A percentile compares a stretch with the other conserved stretches of the same genome.
phyloP scores from a whole-genome alignment of 1,140 invertebrate genomes.

The Rhyzopertha dominica region DNA sequence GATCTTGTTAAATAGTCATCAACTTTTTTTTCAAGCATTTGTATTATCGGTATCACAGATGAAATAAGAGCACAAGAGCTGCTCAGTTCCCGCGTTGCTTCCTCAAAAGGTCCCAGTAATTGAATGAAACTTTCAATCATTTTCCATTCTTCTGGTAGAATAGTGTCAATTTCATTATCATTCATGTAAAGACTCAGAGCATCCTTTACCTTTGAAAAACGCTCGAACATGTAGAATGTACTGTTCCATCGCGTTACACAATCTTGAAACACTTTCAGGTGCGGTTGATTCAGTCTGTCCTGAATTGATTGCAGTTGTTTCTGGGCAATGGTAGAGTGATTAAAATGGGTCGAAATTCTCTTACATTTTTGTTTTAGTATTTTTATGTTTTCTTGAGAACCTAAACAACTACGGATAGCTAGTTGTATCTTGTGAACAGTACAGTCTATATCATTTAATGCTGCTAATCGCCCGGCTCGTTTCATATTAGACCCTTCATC shows the following conservation, averaged over 20 bases:
- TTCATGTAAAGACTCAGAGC: conserved; percentile 25
- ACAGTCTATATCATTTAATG: conserved; percentile 26
- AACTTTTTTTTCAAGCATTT: conserved; percentile 17
- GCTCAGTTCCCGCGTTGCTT: conserved; percentile 30
- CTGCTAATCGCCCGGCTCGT: conserved; percentile 22
- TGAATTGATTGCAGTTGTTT: conserved; percentile 32
- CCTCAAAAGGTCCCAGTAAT: conserved; percentile 29
- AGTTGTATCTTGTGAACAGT: conserved; percentile 18
- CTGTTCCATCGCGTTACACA: conserved; percentile 42
- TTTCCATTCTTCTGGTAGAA: conserved; percentile 30
- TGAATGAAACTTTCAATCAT: conserved; percentile 27
- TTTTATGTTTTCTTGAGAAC: conserved; percentile 19
- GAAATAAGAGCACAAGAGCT: conserved; percentile 17
- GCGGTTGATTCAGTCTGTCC: conserved; percentile 30
- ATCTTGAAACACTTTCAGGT: conserved; percentile 38
- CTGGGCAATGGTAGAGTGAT: conserved; percentile 29
- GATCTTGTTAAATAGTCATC: conserved; percentile 16
- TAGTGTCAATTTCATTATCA: conserved; percentile 14
- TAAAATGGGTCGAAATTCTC: conserved; percentile 31
- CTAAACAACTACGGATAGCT: conserved; percentile 17
- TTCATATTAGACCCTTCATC: conserved; percentile 33
- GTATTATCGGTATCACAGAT: conserved; percentile 17
- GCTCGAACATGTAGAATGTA: conserved; percentile 36
- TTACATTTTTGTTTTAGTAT: conserved; percentile 27
- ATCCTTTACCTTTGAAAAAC: conserved; percentile 32